Evolutionary conservation across 2,113 vertebrate species (phyloP).

Genomic region (Cephalophus harveyi): DNA sequence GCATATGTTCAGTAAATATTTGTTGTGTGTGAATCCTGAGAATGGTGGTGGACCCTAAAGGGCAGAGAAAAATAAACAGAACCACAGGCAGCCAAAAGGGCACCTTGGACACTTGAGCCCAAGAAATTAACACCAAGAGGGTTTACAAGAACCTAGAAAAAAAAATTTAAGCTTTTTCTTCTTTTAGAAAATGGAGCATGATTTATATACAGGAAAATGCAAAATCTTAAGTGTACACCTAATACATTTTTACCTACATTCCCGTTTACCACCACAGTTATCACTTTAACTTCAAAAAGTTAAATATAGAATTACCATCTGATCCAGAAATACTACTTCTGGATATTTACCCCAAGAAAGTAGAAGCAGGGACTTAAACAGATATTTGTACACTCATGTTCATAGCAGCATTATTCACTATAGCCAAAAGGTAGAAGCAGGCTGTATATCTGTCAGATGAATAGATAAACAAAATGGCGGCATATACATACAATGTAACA

Average conservation of each 20-base stretch:
- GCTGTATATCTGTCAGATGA: background rate
- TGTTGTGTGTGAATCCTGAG: background rate
- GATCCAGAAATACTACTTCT: background rate
- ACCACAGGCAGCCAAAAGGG: background rate
- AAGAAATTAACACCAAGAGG: background rate
- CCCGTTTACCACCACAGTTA: background rate
- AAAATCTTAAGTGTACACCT: background rate
- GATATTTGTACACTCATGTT: background rate
- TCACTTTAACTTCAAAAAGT: background rate
- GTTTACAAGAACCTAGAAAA: background rate
- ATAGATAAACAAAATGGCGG: background rate
- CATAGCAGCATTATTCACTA: background rate
- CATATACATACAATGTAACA: background rate
- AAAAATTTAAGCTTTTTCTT: background rate
- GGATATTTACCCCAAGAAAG: background rate
- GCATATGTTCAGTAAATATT: background rate
- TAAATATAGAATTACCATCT: background rate
- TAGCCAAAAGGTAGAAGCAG: background rate
- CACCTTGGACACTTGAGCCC: background rate
- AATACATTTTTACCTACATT: background rate
- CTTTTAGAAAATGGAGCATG: background rate
- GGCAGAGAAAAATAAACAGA: constrained; percentile 24
- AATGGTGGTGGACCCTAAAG: background rate
- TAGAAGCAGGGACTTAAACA: background rate
- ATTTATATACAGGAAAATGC: constrained; percentile 2